Percentiles rank a stretch among this genome's conserved stretches.
Evolutionary conservation across 2,113 vertebrate genomes (phyloP).

Genomic region (Sebastes fasciatus): DNA sequence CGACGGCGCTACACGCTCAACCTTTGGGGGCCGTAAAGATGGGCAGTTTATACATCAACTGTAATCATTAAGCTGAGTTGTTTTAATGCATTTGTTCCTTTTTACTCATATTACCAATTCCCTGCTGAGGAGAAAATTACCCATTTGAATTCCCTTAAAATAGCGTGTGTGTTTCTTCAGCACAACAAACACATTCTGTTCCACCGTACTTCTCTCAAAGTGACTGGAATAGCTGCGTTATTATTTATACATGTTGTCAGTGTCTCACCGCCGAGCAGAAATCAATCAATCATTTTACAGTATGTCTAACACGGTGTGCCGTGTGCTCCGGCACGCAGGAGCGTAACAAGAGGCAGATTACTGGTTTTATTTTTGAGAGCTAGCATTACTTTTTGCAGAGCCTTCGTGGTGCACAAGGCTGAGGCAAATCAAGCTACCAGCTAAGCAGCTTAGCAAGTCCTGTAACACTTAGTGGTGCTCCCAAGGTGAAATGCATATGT

Average conservation of each 20-base stretch:
- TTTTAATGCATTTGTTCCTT: conserved; percentile 5
- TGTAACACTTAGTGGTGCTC: conserved; percentile 32
- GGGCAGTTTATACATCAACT: conserved; percentile 25
- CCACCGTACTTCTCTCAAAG: not conserved
- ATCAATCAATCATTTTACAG: not conserved
- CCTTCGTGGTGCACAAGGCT: conserved; percentile 1
- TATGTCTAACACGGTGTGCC: conserved; percentile 7
- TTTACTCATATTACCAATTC: conserved; percentile 15
- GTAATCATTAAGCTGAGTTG: not conserved
- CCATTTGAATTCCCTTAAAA: conserved; percentile 38
- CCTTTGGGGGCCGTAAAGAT: not conserved
- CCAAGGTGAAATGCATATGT: conserved; percentile 50
- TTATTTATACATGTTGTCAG: conserved; percentile 7
- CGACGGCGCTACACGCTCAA: not conserved
- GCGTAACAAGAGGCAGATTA: conserved; percentile 14
- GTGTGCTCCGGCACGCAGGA: not conserved
- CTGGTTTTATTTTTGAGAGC: not conserved
- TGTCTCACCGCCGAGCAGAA: conserved; percentile 7
- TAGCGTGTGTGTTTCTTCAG: not conserved
- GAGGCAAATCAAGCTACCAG: conserved; percentile 39
- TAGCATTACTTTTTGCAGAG: conserved; percentile 38
- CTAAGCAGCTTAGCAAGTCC: conserved; percentile 58
- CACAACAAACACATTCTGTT: conserved; percentile 14
- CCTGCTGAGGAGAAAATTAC: conserved; percentile 24
- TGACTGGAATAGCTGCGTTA: not conserved